Conservation (phyloP, 2,113 vertebrate genomes). For the Myrmophylax atrothorax region DNA sequence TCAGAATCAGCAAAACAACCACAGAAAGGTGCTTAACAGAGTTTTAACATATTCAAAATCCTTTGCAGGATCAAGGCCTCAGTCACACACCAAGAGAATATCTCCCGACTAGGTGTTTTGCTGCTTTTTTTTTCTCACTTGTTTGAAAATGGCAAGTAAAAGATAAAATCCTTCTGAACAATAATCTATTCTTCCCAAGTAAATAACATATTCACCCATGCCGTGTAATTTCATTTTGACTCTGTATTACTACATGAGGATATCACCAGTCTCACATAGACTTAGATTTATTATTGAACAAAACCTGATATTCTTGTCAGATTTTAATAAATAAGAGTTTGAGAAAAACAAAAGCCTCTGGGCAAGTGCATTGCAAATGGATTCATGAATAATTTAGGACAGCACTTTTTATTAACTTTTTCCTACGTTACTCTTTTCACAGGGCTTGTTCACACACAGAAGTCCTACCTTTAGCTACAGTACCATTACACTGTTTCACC, state of each 20-base stretch:
- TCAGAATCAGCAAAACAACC: background rate
- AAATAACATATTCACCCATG: conserved; percentile 24
- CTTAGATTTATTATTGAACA: conserved; percentile 52
- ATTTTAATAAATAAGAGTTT: conserved; percentile 65
- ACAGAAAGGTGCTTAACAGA: background rate
- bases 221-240: conserved; percentile 45
- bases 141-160: background rate
- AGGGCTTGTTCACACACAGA: background rate
- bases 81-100: background rate
- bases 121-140: background rate
- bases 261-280: background rate
- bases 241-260: conserved; percentile 20
- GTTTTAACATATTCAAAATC: background rate
- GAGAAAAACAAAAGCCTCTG: conserved; percentile 59
- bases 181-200: conserved; percentile 36
- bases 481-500: background rate
- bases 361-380: conserved; percentile 29
- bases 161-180: conserved; percentile 44
- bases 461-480: background rate
- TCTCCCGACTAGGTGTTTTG: background rate
- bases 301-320: conserved; percentile 52
- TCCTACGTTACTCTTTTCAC: conserved; percentile 22
- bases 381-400: conserved; percentile 56
- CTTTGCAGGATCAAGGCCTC: background rate
- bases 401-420: conserved; percentile 56